Conservation (phyloP, 2,797 vertebrate species). For the Cryptoblepharus egeriae region DNA sequence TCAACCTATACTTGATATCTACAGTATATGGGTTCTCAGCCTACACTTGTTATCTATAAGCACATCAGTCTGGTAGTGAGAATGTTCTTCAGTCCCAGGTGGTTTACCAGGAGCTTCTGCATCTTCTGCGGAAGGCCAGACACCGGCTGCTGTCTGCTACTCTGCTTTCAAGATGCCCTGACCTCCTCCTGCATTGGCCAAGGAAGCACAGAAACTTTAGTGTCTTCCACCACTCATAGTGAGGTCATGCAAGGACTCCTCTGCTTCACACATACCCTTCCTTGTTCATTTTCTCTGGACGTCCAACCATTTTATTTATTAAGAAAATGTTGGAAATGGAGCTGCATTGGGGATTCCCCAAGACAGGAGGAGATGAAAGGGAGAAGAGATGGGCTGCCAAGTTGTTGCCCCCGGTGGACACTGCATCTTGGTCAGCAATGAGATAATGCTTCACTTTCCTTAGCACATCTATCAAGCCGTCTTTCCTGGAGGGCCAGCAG, state of each 20-base stretch:
- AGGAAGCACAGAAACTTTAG: neutral
- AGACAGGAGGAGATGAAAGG: slow-evolving; percentile 38
- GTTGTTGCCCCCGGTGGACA: neutral
- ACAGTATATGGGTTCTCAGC: too few relatives aligned
- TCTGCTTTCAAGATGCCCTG: neutral
- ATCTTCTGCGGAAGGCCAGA: neutral
- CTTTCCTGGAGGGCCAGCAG: slow-evolving; percentile 39
- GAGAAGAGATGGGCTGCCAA: slow-evolving; percentile 40
- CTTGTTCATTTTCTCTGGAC: neutral
- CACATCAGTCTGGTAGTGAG: neutral
- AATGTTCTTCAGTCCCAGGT: neutral
- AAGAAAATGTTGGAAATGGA: slow-evolving; percentile 38
- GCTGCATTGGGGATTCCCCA: slow-evolving; percentile 24
- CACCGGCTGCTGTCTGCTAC: neutral
- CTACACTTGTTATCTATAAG: too few relatives aligned
- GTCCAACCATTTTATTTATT: neutral
- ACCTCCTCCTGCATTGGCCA: neutral
- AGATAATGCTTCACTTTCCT: slow-evolving; percentile 25
- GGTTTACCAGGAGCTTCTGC: neutral
- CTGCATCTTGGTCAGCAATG: slow-evolving; percentile 9
- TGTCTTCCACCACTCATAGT: neutral
- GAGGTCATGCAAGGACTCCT: neutral
- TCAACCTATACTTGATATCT: too few relatives aligned
- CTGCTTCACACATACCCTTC: neutral
- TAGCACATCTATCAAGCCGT: neutral